These are phyloP conservation scores for Mesitornis unicolor DNA, from an alignment of 2,113 vertebrate species.

Conservation along the genomic window DNA sequence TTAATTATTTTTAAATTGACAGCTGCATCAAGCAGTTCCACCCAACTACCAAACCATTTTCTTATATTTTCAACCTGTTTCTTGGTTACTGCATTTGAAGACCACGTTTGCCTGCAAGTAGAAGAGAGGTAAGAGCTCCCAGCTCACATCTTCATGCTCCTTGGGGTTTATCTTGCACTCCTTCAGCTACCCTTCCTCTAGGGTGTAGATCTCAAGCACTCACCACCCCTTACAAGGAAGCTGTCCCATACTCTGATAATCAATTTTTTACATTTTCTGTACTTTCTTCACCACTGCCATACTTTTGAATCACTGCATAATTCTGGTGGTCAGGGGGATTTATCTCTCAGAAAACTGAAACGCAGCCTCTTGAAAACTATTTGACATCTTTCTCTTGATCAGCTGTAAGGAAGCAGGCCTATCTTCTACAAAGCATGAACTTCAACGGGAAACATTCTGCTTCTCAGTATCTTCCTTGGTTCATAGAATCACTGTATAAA, in stretches of 20 bases:
- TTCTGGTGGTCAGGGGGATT: background rate
- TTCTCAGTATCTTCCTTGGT: background rate
- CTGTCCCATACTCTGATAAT: background rate
- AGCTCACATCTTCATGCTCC: background rate
- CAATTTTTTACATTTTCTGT: background rate
- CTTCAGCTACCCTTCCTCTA: background rate
- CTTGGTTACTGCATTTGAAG: background rate
- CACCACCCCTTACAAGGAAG: background rate
- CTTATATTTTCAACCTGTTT: background rate
- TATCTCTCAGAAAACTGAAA: background rate
- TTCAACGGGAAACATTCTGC: background rate
- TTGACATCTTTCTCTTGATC: background rate
- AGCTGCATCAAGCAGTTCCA: background rate
- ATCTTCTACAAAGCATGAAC: background rate
- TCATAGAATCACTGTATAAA: background rate
- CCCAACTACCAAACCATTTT: background rate
- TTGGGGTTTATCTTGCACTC: background rate
- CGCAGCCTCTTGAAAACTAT: background rate
- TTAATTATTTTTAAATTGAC: background rate
- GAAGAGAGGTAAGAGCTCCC: background rate
- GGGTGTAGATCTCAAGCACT: background rate
- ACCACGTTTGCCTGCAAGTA: background rate
- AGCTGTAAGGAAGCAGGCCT: background rate
- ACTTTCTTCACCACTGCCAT: background rate
- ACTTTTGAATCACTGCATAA: background rate